phyloP scores from a whole-genome alignment of 2,113 vertebrate species.

The Taxidea taxus region DNA sequence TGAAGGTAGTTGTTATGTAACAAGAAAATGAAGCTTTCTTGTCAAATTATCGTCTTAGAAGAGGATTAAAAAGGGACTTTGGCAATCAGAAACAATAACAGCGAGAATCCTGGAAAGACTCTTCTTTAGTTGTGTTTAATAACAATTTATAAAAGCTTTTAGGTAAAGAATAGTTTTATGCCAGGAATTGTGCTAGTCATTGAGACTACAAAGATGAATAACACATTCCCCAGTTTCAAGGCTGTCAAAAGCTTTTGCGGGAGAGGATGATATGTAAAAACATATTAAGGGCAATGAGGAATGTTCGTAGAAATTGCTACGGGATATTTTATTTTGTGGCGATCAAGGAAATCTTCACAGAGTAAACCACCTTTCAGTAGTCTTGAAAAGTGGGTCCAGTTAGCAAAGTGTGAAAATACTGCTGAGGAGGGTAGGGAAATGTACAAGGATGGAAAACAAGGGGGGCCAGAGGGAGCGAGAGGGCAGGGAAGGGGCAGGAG shows the following conservation, averaged over 20 bases:
- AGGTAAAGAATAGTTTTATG: neutral
- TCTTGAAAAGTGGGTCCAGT: neutral
- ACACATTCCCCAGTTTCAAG: neutral
- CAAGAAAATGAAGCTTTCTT: neutral
- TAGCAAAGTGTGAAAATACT: no score
- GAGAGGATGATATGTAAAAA: neutral
- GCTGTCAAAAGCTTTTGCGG: neutral
- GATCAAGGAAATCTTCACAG: neutral
- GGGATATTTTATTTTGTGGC: neutral
- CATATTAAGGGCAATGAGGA: neutral
- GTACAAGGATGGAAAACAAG: neutral
- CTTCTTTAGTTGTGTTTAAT: neutral
- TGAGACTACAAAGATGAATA: neutral
- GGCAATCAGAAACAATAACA: neutral
- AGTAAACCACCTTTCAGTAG: neutral
- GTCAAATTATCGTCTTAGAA: neutral
- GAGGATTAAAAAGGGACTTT: neutral
- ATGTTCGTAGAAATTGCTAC: neutral
- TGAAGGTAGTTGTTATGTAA: neutral
- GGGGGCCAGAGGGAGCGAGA: neutral
- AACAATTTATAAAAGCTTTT: slow-evolving; percentile 24
- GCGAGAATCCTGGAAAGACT: neutral
- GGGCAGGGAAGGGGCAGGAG: rapidly evolving
- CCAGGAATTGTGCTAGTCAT: neutral
- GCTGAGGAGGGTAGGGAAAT: neutral